Conservation (phyloP, 2,797 vertebrate species). For the Galagoides demidoff region DNA sequence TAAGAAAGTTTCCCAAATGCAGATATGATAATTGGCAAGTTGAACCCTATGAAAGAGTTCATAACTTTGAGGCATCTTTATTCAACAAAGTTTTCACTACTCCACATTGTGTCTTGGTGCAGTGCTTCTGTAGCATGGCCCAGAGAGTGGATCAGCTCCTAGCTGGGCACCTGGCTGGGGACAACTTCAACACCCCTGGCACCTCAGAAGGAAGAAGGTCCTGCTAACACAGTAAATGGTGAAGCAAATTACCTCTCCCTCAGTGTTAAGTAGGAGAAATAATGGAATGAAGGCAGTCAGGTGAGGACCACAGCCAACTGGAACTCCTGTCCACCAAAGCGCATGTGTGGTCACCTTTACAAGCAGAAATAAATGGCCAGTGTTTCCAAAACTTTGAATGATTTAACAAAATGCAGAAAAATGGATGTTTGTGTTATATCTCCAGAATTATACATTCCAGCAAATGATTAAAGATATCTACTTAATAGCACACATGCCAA, state of each 20-base stretch:
- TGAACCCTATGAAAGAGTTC: not conserved
- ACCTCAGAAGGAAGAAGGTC: not conserved
- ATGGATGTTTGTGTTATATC: fast-evolving
- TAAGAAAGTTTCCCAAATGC: not conserved
- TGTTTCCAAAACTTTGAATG: not conserved
- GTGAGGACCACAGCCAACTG: not conserved
- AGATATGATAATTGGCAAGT: not conserved
- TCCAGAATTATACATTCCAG: not conserved
- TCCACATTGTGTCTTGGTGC: not conserved
- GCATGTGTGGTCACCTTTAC: not conserved
- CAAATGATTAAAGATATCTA: not conserved
- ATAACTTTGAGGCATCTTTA: not conserved
- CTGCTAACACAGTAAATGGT: not conserved
- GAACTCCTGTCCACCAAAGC: too few relatives aligned
- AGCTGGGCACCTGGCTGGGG: not conserved
- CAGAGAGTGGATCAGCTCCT: not conserved
- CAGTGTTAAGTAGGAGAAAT: not conserved
- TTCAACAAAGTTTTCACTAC: not conserved
- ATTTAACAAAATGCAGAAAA: not conserved
- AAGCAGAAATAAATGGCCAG: not conserved
- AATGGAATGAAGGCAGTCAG: not conserved
- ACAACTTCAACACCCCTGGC: not conserved
- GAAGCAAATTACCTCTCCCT: not conserved
- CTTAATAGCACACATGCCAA: not conserved
- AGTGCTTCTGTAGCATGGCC: not conserved